phyloP scores from a whole-genome alignment of 2,113 vertebrate species.

The Amphiprion ocellaris region DNA sequence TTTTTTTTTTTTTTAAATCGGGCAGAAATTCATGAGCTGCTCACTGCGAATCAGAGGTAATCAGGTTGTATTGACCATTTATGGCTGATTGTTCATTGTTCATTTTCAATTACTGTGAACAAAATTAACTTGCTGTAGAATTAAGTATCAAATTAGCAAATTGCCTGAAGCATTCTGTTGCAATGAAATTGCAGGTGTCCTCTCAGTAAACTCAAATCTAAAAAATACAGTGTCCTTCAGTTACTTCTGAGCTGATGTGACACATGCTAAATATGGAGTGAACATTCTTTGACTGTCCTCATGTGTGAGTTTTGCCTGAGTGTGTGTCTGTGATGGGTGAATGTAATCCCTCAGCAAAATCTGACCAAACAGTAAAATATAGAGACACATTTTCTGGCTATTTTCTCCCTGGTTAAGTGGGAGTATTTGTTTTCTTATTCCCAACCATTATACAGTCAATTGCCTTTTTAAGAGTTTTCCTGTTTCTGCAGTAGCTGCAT shows the following conservation, averaged over 20 bases:
- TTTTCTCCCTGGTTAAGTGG: neutral
- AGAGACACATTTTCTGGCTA: too few relatives aligned
- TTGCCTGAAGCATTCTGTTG: slow-evolving; percentile 5
- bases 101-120: slow-evolving; percentile 49
- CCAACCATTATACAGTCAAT: neutral
- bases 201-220: neutral
- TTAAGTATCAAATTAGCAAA: slow-evolving; percentile 50
- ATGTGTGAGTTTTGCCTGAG: neutral
- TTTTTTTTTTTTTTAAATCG: slow-evolving; percentile 11
- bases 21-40: slow-evolving; percentile 26
- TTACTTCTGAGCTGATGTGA: slow-evolving; percentile 18
- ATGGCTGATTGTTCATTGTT: slow-evolving; percentile 55
- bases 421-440: neutral
- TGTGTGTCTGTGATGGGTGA: neutral
- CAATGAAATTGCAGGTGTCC: slow-evolving; percentile 33
- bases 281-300: slow-evolving; percentile 3
- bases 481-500: neutral
- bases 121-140: slow-evolving; percentile 45
- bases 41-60: slow-evolving; percentile 41
- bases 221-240: slow-evolving; percentile 1
- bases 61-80: slow-evolving; percentile 30
- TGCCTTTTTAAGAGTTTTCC: neutral
- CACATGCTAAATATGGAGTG: slow-evolving; percentile 4
- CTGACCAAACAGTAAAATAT: too few relatives aligned
- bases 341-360: too few relatives aligned